Percentiles rank a stretch among this genome's conserved stretches.
Conservation (phyloP, 2,888 invertebrate species). For the Macaria liturata region DNA sequence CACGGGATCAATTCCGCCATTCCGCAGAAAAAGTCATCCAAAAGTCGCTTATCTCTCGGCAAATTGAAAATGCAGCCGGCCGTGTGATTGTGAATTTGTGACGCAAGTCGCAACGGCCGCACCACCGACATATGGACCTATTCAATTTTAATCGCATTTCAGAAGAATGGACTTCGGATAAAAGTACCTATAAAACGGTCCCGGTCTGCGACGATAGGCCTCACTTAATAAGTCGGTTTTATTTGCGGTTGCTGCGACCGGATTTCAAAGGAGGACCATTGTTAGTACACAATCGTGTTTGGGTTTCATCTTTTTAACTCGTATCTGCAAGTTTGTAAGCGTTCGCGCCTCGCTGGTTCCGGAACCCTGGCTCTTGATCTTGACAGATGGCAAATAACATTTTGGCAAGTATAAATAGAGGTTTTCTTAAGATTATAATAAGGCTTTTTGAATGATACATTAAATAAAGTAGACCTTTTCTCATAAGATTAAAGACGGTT, state of each 20-base stretch:
- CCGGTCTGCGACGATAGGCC: conserved; percentile 62
- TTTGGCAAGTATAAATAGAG: conserved; percentile 39
- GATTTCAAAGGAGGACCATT: conserved; percentile 70
- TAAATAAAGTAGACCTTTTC: background rate
- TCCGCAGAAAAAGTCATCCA: conserved; percentile 78
- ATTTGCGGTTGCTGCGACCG: conserved; percentile 72
- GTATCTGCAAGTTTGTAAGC: conserved; percentile 54
- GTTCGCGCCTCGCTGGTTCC: conserved; percentile 53
- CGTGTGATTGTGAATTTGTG: conserved; percentile 82
- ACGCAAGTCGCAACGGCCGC: conserved; percentile 65
- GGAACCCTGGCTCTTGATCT: conserved; percentile 37
- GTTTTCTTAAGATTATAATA: conserved; percentile 27
- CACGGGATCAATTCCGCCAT: conserved; percentile 80
- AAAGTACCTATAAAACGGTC: conserved; percentile 72
- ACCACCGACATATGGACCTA: conserved; percentile 80
- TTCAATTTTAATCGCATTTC: conserved; percentile 83
- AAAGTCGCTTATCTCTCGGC: conserved; percentile 80
- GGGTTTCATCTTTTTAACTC: conserved; percentile 76
- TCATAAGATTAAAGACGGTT: too few species aligned
- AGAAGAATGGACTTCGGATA: conserved; percentile 81
- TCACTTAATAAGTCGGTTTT: conserved; percentile 76
- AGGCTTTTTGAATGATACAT: conserved; percentile 2
- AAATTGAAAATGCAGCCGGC: conserved; percentile 81
- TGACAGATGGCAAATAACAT: conserved; percentile 45
- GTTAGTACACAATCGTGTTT: conserved; percentile 73